A percentile compares a stretch with the other conserved stretches of the same genome.
Evolutionary conservation across 2,113 vertebrate genomes (phyloP).

Genomic region (Coptodon bakossiorum): DNA sequence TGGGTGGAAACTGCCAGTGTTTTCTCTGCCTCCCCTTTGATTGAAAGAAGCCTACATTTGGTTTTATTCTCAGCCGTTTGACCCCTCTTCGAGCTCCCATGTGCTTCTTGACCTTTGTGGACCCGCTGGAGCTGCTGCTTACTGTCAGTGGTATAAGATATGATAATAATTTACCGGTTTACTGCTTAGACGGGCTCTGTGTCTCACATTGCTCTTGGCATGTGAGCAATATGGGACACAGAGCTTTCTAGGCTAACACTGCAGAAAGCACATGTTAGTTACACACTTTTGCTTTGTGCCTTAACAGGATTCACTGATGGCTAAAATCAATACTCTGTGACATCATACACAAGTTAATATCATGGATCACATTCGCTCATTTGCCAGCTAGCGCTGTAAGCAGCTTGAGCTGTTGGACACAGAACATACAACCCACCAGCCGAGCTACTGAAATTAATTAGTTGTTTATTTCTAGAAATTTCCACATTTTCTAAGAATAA

Average conservation of each 20-base stretch:
- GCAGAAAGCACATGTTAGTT: background rate
- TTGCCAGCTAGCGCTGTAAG: background rate
- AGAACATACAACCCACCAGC: background rate
- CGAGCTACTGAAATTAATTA: background rate
- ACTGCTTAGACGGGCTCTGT: background rate
- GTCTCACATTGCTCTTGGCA: background rate
- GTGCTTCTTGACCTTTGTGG: background rate
- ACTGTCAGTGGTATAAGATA: background rate
- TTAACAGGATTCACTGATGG: background rate
- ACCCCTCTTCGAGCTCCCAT: background rate
- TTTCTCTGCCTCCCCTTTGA: slow-evolving; percentile 27
- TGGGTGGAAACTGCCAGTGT: slow-evolving; percentile 9
- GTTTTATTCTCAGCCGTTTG: background rate
- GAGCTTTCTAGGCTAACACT: background rate
- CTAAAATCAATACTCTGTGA: background rate
- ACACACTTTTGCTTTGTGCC: background rate
- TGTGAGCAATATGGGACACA: background rate
- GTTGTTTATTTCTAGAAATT: background rate
- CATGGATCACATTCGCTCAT: background rate
- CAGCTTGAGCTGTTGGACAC: background rate
- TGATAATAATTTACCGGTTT: background rate
- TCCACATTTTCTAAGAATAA: background rate
- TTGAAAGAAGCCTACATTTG: slow-evolving; percentile 1
- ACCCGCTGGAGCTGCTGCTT: background rate
- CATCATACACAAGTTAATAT: background rate